Conservation (phyloP, 2,888 invertebrate genomes). For the Corbicula japonica region DNA sequence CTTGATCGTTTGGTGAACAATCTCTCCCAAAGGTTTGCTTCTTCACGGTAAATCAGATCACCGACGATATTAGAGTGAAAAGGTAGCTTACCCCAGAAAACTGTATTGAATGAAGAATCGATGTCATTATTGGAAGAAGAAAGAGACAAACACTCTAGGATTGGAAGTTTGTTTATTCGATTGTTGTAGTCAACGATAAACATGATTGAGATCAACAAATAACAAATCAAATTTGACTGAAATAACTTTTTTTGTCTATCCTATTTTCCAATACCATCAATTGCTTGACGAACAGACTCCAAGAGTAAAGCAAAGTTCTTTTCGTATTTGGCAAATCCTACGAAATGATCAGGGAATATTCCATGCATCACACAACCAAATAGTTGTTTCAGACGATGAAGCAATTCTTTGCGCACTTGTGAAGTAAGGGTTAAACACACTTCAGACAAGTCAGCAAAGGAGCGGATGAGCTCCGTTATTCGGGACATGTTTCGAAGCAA, state of each 20-base stretch:
- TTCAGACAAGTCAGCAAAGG: too few relatives aligned
- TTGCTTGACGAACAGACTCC: too few relatives aligned
- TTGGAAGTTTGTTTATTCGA: constrained; percentile 21
- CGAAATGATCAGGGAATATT: constrained; percentile 11
- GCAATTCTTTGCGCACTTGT: background rate
- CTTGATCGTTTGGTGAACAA: constrained; percentile 17
- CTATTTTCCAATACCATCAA: too few relatives aligned
- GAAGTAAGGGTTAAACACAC: too few relatives aligned
- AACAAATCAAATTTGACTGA: background rate
- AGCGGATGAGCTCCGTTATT: too few relatives aligned
- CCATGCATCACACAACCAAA: constrained; percentile 18
- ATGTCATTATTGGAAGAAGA: background rate
- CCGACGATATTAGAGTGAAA: constrained; percentile 24
- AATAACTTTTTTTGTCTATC: background rate
- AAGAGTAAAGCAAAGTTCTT: too few relatives aligned
- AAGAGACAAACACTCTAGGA: too few relatives aligned
- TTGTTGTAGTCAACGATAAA: constrained; percentile 31
- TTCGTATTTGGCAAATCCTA: background rate
- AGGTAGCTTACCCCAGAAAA: constrained; percentile 23
- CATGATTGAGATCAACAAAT: constrained; percentile 4
- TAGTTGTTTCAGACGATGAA: background rate
- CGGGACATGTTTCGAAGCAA: background rate
- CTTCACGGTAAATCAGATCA: constrained; percentile 18
- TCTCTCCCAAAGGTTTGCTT: constrained; percentile 18
- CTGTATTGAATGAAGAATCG: constrained; percentile 14